These are phyloP conservation scores for Pterois miles DNA, from an alignment of 2,797 vertebrate species.

Conservation along the genomic window DNA sequence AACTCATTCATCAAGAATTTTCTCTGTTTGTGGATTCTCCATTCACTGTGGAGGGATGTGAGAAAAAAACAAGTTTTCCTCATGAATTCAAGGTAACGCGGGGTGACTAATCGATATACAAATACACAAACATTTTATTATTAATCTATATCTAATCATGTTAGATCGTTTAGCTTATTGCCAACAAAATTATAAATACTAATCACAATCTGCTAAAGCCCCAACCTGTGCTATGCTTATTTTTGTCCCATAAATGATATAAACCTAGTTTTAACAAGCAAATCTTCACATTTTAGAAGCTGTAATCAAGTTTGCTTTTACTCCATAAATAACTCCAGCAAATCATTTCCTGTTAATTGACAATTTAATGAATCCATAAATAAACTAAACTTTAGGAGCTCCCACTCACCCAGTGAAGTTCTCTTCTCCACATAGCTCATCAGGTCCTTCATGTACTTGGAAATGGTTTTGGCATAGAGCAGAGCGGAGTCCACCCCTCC, in stretches of 20 bases:
- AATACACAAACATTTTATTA: too few species aligned
- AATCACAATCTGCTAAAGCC: background rate
- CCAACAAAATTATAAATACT: too few species aligned
- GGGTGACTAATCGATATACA: background rate
- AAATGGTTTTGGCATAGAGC: slow-evolving; percentile 91
- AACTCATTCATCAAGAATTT: too few species aligned
- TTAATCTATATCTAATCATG: background rate
- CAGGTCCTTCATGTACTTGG: slow-evolving; percentile 98
- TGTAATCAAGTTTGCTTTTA: too few species aligned
- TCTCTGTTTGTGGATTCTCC: background rate
- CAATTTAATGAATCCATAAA: background rate
- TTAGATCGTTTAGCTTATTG: too few species aligned
- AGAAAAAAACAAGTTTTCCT: background rate
- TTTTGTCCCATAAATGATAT: background rate
- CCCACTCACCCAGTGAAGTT: slow-evolving; percentile 85
- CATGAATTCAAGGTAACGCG: background rate
- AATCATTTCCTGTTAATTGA: background rate
- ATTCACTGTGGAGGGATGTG: background rate
- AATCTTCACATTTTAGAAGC: background rate
- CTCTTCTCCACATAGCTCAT: slow-evolving; percentile 92
- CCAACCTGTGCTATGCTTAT: background rate
- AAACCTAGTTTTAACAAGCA: background rate
- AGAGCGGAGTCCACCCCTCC: slow-evolving; percentile 92
- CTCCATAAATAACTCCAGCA: too few species aligned
- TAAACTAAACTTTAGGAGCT: background rate